Evolutionary conservation across 2,797 vertebrate genomes (phyloP), one percentile per base, ranked within the genome.

Genomic region (Anabacerthia variegaticeps): DNA sequence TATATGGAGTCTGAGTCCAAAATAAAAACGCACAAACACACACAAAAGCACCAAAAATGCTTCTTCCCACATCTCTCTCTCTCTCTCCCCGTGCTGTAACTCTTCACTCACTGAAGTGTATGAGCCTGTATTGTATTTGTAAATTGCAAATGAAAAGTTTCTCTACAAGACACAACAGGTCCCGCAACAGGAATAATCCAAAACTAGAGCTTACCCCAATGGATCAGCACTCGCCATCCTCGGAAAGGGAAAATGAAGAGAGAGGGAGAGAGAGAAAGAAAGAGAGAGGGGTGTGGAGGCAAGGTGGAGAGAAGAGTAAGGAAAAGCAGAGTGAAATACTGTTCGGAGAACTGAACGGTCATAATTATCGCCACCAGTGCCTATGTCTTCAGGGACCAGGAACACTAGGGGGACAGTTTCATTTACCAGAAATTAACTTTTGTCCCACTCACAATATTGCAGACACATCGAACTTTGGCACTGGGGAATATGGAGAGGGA

Each of bases 301-400:
- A 96, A 96, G 93, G 95, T 96, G 94, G 97, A 97, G 91, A 97
- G 80, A 97, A 97, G 97, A 97, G 96, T 75, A 97, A 97, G 86
- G 96, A 97, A 97, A 97, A 97, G 95, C 91, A 97, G 85, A 97
- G 96, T 97, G 97, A 97, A 97, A 97, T 90, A 97, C 82, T 96
- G 94, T 97, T 96, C 5, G 2, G 88, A 97, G 92, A 96, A 96
- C 92, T 74, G 75, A 92, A 95, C 1, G 77, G 72, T 97, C 95
- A 96, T 56, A 89, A 91, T 92, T 68, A 95, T 78, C 87, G 96
- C 89, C 95, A 94, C 59, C 2, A 10, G 89, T 87, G 84, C 90
- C 97, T 94, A 88, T 14, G 23, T 66, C 91, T 95, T 91, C 93
- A 84, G 95, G 86, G 93, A 95, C 93, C 89, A 95, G 92, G 90